Evolutionary conservation across 1,140 invertebrate species (phyloP).

Genomic region (Lineus longissimus): DNA sequence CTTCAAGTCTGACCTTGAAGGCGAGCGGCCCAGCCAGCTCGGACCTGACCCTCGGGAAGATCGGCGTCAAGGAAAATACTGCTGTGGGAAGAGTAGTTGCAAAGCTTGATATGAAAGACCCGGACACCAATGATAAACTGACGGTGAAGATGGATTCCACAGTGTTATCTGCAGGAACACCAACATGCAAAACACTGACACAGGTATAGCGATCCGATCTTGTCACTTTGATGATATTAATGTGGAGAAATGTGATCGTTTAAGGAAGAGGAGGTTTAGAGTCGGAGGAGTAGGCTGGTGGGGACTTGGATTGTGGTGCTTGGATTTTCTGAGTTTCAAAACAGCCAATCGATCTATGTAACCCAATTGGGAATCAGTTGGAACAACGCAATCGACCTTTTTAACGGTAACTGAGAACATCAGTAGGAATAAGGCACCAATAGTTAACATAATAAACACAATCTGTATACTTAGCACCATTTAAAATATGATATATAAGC

Average conservation of each 20-base stretch:
- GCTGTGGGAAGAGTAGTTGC: slow-evolving; percentile 22
- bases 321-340: too few relatives aligned
- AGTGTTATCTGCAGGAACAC: slow-evolving; percentile 17
- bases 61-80: slow-evolving; percentile 17
- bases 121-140: slow-evolving; percentile 23
- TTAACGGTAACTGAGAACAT: too few relatives aligned
- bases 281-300: neutral
- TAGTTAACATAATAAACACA: too few relatives aligned
- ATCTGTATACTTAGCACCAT: too few relatives aligned
- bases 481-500: too few relatives aligned
- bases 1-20: slow-evolving; percentile 12
- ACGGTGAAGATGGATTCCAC: slow-evolving; percentile 14
- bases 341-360: too few relatives aligned
- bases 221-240: neutral
- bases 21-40: neutral
- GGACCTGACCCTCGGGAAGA: slow-evolving; percentile 13
- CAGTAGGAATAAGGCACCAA: too few relatives aligned
- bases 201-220: slow-evolving; percentile 17
- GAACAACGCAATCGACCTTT: too few relatives aligned
- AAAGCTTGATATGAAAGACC: slow-evolving; percentile 24
- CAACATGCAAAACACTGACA: slow-evolving; percentile 20
- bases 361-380: too few relatives aligned
- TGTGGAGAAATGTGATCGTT: neutral
- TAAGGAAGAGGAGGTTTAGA: neutral
- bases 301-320: too few relatives aligned